phyloP scores from a whole-genome alignment of 1,140 invertebrate species.

The Dendroctonus ponderosae region DNA sequence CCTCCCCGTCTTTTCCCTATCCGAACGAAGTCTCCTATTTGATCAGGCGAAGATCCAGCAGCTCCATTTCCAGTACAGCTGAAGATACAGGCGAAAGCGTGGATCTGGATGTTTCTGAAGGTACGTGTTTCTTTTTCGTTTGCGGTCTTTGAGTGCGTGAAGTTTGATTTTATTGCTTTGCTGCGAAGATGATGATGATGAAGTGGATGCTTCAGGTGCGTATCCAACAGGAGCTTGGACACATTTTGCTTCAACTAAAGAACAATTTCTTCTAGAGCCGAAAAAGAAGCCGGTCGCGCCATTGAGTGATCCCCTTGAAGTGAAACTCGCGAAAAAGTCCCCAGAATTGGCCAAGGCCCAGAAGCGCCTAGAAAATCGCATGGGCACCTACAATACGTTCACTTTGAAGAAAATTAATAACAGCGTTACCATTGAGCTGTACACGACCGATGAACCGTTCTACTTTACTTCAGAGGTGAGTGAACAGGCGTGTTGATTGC shows the following conservation, averaged over 20 bases:
- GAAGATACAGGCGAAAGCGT: conserved; percentile 21
- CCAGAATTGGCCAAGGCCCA: conserved; percentile 26
- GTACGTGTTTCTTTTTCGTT: conserved; percentile 22
- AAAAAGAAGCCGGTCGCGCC: conserved; percentile 41
- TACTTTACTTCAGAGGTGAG: conserved; percentile 38
- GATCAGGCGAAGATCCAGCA: conserved; percentile 75
- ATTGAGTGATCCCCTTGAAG: conserved; percentile 6
- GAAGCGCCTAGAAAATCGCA: conserved; percentile 40
- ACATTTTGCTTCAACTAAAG: not conserved
- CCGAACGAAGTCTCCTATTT: conserved; percentile 72
- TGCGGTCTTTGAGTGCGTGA: not conserved
- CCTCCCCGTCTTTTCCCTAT: conserved; percentile 51
- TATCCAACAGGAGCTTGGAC: not conserved
- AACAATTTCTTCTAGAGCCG: not conserved
- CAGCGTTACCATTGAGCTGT: conserved; percentile 52
- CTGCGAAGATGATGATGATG: not conserved
- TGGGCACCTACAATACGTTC: conserved; percentile 60
- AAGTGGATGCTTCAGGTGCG: not conserved
- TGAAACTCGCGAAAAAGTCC: conserved; percentile 10
- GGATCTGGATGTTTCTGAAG: conserved; percentile 39
- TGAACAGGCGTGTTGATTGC: not conserved
- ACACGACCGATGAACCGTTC: conserved; percentile 18
- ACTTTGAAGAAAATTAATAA: conserved; percentile 61
- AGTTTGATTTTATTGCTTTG: not conserved
- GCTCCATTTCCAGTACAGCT: conserved; percentile 74